phyloP scores from a whole-genome alignment of 2,113 vertebrate species.

The Poeciliopsis prolifica region DNA sequence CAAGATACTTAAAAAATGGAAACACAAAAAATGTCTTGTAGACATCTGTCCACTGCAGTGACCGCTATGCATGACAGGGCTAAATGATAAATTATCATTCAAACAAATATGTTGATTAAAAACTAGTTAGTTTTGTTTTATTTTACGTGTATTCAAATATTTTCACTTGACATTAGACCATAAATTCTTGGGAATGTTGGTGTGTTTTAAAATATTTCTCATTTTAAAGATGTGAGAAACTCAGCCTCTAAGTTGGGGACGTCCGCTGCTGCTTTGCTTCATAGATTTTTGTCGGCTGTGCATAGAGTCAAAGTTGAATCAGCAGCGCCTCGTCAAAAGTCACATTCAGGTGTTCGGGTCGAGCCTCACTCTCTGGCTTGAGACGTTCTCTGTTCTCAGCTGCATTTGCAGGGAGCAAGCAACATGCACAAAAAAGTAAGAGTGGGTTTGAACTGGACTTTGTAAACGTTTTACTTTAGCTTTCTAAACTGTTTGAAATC shows the following conservation, averaged over 20 bases:
- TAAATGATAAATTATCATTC: no score
- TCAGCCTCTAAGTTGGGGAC: background rate
- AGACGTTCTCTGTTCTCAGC: constrained; percentile 25
- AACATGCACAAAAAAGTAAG: constrained; percentile 11
- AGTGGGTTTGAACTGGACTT: background rate
- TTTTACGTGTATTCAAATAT: no score
- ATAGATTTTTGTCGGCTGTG: background rate
- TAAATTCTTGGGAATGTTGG: no score
- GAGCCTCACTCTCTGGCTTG: constrained; percentile 17
- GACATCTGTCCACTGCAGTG: no score
- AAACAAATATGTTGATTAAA: no score
- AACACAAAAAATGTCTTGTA: no score
- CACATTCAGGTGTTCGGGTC: constrained; percentile 47
- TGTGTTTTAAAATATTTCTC: no score
- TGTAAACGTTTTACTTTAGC: background rate
- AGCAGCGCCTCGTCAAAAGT: constrained; percentile 49
- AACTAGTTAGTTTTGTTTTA: no score
- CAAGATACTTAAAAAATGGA: no score
- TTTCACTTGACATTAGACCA: no score
- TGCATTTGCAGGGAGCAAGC: constrained; percentile 6
- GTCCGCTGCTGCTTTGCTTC: background rate
- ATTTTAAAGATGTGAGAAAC: background rate
- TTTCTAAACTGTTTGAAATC: constrained; percentile 9
- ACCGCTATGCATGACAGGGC: no score
- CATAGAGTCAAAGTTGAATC: constrained; percentile 19